Conservation (phyloP, 2,888 invertebrate species). For the Agonopterix arenella region DNA sequence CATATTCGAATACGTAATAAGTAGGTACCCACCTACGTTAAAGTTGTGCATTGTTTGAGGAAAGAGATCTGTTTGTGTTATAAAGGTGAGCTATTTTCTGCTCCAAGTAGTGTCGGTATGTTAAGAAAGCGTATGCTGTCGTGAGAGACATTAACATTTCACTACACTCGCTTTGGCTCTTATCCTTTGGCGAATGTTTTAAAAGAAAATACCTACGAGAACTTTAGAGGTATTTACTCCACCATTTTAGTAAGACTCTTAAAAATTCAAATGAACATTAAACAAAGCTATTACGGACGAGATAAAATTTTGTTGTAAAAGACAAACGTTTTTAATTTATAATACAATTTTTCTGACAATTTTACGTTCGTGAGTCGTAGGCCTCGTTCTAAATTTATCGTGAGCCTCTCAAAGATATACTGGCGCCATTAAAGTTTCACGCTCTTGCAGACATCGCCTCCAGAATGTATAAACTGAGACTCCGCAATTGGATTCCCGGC, state of each 20-base stretch:
- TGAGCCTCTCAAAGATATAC: conserved; percentile 31
- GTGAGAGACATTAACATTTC: conserved; percentile 23
- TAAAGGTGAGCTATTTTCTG: conserved; percentile 32
- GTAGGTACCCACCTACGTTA: not conserved
- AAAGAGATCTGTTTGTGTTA: conserved; percentile 15
- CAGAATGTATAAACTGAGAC: conserved; percentile 33
- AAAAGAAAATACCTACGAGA: too few species aligned
- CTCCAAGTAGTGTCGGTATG: conserved; percentile 32
- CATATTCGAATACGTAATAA: too few species aligned
- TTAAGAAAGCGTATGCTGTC: conserved; percentile 41
- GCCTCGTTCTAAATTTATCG: conserved; percentile 38
- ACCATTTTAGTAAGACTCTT: too few species aligned
- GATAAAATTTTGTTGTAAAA: conserved; percentile 11
- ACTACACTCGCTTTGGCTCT: conserved; percentile 16
- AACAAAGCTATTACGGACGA: not conserved
- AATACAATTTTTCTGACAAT: conserved; percentile 22
- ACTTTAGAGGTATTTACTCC: too few species aligned
- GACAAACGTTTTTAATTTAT: conserved; percentile 26
- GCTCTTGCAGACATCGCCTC: conserved; percentile 24
- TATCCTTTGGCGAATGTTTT: conserved; percentile 16
- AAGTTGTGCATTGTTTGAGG: conserved; percentile 9
- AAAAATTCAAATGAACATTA: conserved; percentile 2
- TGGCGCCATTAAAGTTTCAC: conserved; percentile 49
- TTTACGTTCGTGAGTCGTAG: conserved; percentile 22
- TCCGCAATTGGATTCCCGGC: conserved; percentile 34